Base-by-base conservation (phyloP, 2,797 vertebrate genomes). In the Sebastes iracundus region DNA sequence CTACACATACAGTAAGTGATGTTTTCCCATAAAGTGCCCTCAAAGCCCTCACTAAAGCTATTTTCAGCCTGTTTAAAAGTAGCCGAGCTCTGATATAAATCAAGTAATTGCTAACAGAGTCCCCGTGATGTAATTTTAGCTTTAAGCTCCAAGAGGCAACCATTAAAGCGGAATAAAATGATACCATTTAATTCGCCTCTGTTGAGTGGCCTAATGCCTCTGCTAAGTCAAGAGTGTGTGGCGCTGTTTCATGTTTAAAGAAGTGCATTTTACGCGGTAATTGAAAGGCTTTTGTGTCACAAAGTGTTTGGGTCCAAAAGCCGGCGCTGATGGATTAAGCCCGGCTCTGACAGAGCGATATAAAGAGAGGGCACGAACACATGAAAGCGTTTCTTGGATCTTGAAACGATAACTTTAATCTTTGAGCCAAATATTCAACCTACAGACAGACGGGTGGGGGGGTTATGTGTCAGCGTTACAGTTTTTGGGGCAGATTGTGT, bases 231-330 rank as follows among this genome's bases (percentile, higher is more conserved):
- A 69, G 74, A 72, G 56, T 46, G 77, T 62, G 74, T 81, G 67
- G 16, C 2, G 12, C 61, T 20, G 69, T 70, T 88, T 86, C 58
- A 78, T 86, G 77, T 81, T 11, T 67, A 58, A 77, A 84, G 79
- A 72, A 38, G 28, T 59, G 49, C 55, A 33, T 87, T 89, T 69
- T 86, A 68, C 12, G 9, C 33, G 49, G 49, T 80, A 81, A 88
- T 72, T 72, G 67, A 89, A 87, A 86, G 58, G 77, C 79, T 88
- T 90, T 91, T 65, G 85, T 84, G 75, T 84, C 82, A 69, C 84
- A 60, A 71, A 81, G 72, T 65, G 67, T 90, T 80, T 79, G 59
- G 67, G 66, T 79, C 79, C 81, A 81, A 20, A 79, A 84, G 42
- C 76, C 59, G 1, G 56, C 6, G 10, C 81, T 79, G 69, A 68